Percentiles rank a stretch among this genome's conserved stretches.
Evolutionary conservation across 2,113 vertebrate genomes (phyloP).

Genomic region (Dendropsophus ebraccatus): DNA sequence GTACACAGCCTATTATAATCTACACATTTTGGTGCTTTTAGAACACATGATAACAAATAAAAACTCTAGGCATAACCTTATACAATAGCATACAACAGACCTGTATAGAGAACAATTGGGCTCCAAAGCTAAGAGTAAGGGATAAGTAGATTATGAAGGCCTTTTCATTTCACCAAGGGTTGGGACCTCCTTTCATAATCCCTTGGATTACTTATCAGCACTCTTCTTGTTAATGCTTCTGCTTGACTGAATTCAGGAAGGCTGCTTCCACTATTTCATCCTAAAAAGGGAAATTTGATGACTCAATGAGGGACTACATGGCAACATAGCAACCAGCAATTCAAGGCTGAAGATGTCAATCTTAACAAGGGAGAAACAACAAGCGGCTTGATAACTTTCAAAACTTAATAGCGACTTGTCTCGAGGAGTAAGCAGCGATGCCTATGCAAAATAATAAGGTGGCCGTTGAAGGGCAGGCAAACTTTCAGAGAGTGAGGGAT

Average conservation of each 20-base stretch:
- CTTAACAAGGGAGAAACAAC: not conserved
- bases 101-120: not conserved
- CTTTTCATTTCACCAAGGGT: conserved; percentile 44
- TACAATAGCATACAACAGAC: not conserved
- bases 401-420: not conserved
- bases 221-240: conserved; percentile 23
- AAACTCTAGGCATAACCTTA: not conserved
- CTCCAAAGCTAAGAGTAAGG: conserved; percentile 12
- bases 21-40: not conserved
- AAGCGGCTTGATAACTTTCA: not conserved
- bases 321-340: not conserved
- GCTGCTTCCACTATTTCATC: not conserved
- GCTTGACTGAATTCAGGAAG: not conserved
- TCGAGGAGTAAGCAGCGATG: conserved; percentile 31
- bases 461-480: conserved; percentile 43
- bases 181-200: conserved; percentile 49
- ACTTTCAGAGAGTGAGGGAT: conserved; percentile 36
- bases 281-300: not conserved
- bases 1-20: too few relatives aligned
- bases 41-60: not conserved
- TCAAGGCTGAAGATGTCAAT: not conserved
- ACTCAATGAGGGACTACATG: not conserved
- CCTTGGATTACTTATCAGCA: conserved; percentile 48
- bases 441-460: conserved; percentile 56
- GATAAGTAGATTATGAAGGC: conserved; percentile 50